These are phyloP conservation scores for Emydocephalus ijimae DNA, from an alignment of 2,113 vertebrate genomes.

Conservation along the genomic window DNA sequence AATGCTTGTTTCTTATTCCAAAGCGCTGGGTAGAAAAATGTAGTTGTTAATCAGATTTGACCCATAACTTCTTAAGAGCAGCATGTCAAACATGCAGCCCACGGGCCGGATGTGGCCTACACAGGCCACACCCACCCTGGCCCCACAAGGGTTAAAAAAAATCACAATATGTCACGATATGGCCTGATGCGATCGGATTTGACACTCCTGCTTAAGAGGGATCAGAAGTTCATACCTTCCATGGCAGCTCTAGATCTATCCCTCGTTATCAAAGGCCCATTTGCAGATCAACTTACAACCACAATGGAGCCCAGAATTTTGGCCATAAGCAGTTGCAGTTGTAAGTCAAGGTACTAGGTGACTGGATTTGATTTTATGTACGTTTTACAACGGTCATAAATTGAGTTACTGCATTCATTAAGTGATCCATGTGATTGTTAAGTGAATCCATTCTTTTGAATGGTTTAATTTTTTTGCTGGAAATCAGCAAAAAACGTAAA, in stretches of 20 bases:
- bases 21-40: not conserved
- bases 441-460: not conserved
- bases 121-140: no score
- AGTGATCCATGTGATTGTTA: not conserved
- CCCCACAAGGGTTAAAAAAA: no score
- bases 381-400: not conserved
- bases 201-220: not conserved
- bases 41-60: not conserved
- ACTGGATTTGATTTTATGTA: not conserved
- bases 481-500: not conserved
- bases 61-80: not conserved
- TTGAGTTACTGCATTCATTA: not conserved
- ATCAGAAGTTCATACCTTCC: not conserved
- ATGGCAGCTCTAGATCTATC: not conserved
- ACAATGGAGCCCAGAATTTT: not conserved
- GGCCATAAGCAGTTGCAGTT: not conserved
- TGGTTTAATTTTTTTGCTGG: not conserved
- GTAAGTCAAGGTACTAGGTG: not conserved
- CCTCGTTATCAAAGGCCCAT: not conserved
- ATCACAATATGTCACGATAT: no score
- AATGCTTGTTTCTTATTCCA: not conserved
- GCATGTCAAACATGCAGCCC: no score
- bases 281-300: not conserved
- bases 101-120: no score
- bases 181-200: no score